Percentiles rank a stretch among this genome's conserved stretches.
Evolutionary conservation across 2,797 vertebrate species (phyloP).

Genomic region (Chloroceryle amazona): DNA sequence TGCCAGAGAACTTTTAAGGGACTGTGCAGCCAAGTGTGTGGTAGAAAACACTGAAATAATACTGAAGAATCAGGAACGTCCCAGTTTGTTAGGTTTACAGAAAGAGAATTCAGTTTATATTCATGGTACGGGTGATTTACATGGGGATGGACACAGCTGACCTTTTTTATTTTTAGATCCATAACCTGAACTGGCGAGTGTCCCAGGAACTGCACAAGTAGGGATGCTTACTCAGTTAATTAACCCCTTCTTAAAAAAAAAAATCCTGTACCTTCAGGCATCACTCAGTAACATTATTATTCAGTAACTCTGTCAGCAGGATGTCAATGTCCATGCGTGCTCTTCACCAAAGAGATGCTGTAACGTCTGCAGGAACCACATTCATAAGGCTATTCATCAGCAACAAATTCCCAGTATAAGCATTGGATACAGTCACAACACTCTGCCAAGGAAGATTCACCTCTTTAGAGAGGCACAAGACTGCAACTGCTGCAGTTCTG

Average conservation of each 20-base stretch:
- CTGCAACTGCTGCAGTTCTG: neutral
- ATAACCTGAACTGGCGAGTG: neutral
- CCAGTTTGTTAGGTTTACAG: neutral
- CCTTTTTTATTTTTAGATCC: neutral
- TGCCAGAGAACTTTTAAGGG: neutral
- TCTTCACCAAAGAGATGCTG: neutral
- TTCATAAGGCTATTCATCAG: neutral
- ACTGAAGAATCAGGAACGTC: fast-evolving
- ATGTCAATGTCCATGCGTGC: neutral
- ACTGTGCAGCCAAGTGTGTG: neutral
- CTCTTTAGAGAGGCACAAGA: neutral
- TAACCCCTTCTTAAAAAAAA: neutral
- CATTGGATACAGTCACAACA: neutral
- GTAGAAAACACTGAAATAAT: neutral
- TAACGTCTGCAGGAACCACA: neutral
- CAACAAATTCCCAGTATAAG: neutral
- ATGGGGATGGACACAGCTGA: neutral
- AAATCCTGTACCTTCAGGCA: neutral
- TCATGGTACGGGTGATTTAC: neutral
- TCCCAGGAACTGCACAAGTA: neutral
- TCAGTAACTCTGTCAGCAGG: neutral
- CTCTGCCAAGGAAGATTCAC: neutral
- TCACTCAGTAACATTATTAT: neutral
- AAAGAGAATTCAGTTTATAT: neutral
- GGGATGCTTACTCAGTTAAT: neutral